Evolutionary conservation across 1,140 invertebrate genomes (phyloP), one percentile per base, ranked within the genome.

Genomic region (Megalonaias nervosa): DNA sequence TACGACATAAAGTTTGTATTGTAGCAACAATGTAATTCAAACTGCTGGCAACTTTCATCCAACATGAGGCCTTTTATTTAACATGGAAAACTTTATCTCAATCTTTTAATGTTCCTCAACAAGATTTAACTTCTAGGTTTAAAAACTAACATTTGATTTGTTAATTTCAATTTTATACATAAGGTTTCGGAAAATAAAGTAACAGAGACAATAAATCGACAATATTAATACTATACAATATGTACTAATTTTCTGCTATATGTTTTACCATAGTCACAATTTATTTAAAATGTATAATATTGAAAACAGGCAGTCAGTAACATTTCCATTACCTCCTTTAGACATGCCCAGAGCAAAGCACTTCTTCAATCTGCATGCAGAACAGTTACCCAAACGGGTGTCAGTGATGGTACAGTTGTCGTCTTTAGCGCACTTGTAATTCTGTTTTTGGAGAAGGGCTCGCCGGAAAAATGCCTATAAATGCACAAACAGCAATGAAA

Each of bases 311-410:
- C 3, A 67, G 57, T 60, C 48, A 62, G 31, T 62, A 16, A 48
- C 6, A 48, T 48, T 6, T 48, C 38, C n/a, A 67, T 75, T 79
- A 89, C 89, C 89, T 73, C 82, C 82, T 80, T 86, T 87, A 3
- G 86, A 87, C 89, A 90, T 90, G 9, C 89, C 89, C n/a, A 89
- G 75, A 17, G 69, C 73, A 5, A 86, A 64, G 77, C 89, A 90
- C 80, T 87, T 89, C 59, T 85, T 79, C 17, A 86, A 81, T 23
- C 89, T 78, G 74, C 89, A 90, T 48, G 84, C 81, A 1, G 88
- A 86, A 65, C 89, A 90, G 31, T 81, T 83, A 38, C 83, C 85
- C 15, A 88, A 67, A 58, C 85, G 82, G 38, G 83, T 83, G 55
- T 84, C 79, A 15, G 71, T 79, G n/a, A 89, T 88, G 1, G 78